These are phyloP conservation scores for Ormyrus pomaceus DNA, from an alignment of 2,888 invertebrate genomes.

Conservation along the genomic window DNA sequence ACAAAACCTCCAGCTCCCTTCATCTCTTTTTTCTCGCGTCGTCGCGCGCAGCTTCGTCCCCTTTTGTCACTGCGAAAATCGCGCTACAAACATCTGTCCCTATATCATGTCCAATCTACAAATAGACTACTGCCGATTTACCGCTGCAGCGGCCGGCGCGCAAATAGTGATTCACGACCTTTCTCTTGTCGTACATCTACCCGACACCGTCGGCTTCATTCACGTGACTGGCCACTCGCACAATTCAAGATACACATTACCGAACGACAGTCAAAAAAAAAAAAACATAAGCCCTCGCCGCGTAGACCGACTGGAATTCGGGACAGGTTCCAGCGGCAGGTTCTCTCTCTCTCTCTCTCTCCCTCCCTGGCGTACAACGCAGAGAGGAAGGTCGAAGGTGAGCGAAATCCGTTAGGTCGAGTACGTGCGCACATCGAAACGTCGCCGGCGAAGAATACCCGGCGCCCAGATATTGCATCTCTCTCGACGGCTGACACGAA, in stretches of 20 bases:
- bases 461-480: conserved; percentile 25
- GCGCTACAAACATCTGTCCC: too few species aligned
- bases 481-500: conserved; percentile 36
- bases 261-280: background rate
- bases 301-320: conserved; percentile 23
- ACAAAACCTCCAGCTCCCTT: too few species aligned
- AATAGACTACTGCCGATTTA: background rate
- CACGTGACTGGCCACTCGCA: background rate
- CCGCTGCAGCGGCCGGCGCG: background rate
- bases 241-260: background rate
- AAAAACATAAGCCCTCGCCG: background rate
- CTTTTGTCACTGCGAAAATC: too few species aligned
- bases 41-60: too few species aligned
- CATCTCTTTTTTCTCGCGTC: too few species aligned
- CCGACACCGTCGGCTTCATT: conserved; percentile 2
- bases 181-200: too few species aligned
- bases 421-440: conserved; percentile 8
- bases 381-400: conserved; percentile 48
- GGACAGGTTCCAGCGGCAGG: conserved; percentile 25
- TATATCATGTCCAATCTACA: background rate
- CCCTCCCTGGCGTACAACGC: too few species aligned
- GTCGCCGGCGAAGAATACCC: conserved; percentile 35
- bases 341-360: conserved; percentile 15
- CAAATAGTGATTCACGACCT: background rate
- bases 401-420: conserved; percentile 44